Conservation (phyloP, 2,888 invertebrate species). For the Argyresthia goedartella region DNA sequence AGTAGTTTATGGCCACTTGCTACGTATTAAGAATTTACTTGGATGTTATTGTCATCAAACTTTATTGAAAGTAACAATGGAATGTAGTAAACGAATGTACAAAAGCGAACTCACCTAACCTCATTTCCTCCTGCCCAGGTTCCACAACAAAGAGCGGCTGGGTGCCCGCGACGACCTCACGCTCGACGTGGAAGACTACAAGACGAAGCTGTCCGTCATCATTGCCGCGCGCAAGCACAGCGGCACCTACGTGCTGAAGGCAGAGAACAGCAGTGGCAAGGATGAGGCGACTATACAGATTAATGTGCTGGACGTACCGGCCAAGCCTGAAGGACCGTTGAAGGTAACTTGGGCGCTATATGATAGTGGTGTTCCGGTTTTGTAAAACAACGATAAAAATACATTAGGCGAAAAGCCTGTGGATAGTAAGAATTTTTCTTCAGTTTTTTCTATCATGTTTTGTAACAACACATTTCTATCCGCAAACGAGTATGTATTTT, state of each 20-base stretch:
- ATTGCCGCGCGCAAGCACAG: slow-evolving; percentile 82
- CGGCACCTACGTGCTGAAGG: slow-evolving; percentile 87
- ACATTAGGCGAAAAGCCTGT: too few species aligned
- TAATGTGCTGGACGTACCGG: slow-evolving; percentile 88
- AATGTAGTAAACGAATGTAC: too few species aligned
- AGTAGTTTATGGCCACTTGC: too few species aligned
- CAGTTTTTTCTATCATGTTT: too few species aligned
- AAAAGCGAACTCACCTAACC: too few species aligned
- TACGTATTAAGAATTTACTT: too few species aligned
- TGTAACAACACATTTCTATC: too few species aligned
- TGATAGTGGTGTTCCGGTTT: background rate
- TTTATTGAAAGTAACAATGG: too few species aligned
- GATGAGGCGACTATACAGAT: slow-evolving; percentile 90
- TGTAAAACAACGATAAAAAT: too few species aligned
- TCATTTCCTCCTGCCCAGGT: slow-evolving; percentile 39
- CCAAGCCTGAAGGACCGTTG: slow-evolving; percentile 93
- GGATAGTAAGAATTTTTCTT: too few species aligned
- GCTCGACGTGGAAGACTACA: slow-evolving; percentile 87
- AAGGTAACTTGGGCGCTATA: slow-evolving; percentile 59
- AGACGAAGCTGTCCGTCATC: slow-evolving; percentile 83
- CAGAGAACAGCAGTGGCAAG: slow-evolving; percentile 89
- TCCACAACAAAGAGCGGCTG: slow-evolving; percentile 87
- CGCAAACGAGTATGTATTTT: too few species aligned
- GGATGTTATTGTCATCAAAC: too few species aligned
- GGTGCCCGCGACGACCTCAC: slow-evolving; percentile 76